Percentiles rank a stretch among this genome's conserved stretches.
Evolutionary conservation across 1,140 invertebrate genomes (phyloP).

Genomic region (Mizuhopecten yessoensis): DNA sequence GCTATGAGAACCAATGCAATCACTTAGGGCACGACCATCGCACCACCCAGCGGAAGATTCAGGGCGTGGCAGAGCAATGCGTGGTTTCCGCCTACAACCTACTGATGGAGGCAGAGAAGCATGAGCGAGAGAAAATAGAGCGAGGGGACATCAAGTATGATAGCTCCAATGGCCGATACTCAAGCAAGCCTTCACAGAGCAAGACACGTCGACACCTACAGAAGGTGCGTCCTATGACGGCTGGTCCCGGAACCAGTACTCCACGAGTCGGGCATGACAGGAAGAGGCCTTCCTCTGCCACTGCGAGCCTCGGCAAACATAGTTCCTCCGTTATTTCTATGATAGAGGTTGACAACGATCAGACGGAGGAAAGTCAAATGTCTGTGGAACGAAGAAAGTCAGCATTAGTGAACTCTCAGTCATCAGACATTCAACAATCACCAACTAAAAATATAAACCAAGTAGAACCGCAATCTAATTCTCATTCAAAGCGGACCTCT

Average conservation of each 20-base stretch:
- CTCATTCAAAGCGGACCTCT: background rate
- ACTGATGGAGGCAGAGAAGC: constrained; percentile 51
- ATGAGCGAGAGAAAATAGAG: constrained; percentile 47
- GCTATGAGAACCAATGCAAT: constrained; percentile 46
- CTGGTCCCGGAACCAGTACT: background rate
- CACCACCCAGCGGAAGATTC: constrained; percentile 41
- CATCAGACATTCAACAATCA: background rate
- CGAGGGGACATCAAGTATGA: background rate
- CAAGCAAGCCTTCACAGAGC: background rate
- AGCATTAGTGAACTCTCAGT: background rate
- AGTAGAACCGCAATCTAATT: background rate
- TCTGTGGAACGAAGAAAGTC: background rate
- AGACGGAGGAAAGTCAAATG: background rate
- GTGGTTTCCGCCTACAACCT: constrained; percentile 50
- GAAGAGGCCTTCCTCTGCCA: background rate
- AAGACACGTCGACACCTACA: background rate
- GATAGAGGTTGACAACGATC: background rate
- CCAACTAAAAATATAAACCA: background rate
- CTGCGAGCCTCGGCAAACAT: background rate
- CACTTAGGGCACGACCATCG: constrained; percentile 50
- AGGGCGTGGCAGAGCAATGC: constrained; percentile 48
- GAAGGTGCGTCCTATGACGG: constrained; percentile 49
- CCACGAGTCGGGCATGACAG: background rate
- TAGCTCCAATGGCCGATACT: background rate
- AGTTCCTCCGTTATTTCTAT: background rate